Evolutionary conservation across 2,797 vertebrate genomes (phyloP).

Genomic region (Falco columbarius): DNA sequence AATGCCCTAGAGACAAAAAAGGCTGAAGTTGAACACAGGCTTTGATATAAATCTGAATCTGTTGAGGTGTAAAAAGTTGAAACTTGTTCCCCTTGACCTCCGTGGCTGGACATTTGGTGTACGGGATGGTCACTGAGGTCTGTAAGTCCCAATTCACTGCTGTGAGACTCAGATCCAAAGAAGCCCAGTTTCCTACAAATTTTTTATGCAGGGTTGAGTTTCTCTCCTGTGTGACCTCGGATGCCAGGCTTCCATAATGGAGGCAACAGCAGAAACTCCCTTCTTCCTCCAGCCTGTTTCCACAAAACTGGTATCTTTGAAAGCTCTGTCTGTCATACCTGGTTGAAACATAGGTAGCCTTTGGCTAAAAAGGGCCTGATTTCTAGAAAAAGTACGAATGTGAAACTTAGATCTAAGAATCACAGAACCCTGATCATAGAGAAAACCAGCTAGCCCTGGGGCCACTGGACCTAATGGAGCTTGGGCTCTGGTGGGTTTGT

Average conservation of each 20-base stretch:
- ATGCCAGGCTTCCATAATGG: not conserved
- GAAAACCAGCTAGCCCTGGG: not conserved
- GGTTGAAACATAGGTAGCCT: not conserved
- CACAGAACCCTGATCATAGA: not conserved
- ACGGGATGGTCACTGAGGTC: accelerated
- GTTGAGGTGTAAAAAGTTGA: not conserved
- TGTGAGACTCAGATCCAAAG: not conserved
- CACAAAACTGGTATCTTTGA: not conserved
- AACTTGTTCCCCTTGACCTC: not conserved
- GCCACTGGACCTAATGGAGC: not conserved
- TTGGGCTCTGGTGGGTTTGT: not conserved
- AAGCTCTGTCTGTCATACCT: not conserved
- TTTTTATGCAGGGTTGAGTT: not conserved
- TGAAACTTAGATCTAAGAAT: not conserved
- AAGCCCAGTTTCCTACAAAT: not conserved
- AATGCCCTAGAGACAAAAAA: not conserved
- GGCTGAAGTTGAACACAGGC: not conserved
- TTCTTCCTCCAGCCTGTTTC: not conserved
- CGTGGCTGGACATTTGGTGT: not conserved
- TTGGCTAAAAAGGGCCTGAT: not conserved
- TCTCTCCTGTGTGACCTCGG: not conserved
- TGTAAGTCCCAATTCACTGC: not conserved
- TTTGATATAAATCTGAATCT: not conserved
- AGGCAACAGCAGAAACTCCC: not conserved
- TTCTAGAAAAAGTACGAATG: not conserved